Conservation (phyloP, 2,888 invertebrate species). For the Dimorphilus gyrociliatus region DNA sequence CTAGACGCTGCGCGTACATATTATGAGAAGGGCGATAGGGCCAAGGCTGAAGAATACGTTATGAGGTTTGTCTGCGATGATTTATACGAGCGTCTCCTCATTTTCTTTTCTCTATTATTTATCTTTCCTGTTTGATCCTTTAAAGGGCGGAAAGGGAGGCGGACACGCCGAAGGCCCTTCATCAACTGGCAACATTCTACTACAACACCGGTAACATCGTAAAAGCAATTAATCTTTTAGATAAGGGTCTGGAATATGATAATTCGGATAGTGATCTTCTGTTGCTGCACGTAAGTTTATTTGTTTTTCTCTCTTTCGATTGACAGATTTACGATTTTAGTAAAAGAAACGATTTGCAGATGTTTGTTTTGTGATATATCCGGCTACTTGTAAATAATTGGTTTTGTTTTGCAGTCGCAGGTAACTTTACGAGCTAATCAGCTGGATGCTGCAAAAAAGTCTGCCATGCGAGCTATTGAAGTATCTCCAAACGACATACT, state of each 20-base stretch:
- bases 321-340: too few relatives aligned
- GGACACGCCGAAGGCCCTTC: constrained; percentile 9
- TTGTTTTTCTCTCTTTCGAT: too few relatives aligned
- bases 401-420: constrained; percentile 10
- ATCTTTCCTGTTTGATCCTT: constrained; percentile 4
- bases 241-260: constrained; percentile 11
- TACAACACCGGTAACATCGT: constrained; percentile 10
- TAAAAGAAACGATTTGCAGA: constrained; percentile 14
- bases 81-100: too few relatives aligned
- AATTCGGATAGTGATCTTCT: constrained; percentile 14
- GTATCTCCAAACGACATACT: constrained; percentile 4
- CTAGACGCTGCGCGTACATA: constrained; percentile 15
- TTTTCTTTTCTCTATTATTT: too few relatives aligned
- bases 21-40: constrained; percentile 9
- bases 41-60: constrained; percentile 14
- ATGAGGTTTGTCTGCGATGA: constrained; percentile 14
- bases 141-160: constrained; percentile 13
- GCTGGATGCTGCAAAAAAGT: constrained; percentile 7
- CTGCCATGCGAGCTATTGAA: constrained; percentile 6
- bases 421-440: constrained; percentile 8
- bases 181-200: constrained; percentile 16
- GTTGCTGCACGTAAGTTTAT: too few relatives aligned
- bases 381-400: too few relatives aligned
- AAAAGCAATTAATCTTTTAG: constrained; percentile 13
- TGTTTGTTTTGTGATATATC: too few relatives aligned